Conservation (phyloP, 2,797 vertebrate species). For the Cirrhinus mrigala region DNA sequence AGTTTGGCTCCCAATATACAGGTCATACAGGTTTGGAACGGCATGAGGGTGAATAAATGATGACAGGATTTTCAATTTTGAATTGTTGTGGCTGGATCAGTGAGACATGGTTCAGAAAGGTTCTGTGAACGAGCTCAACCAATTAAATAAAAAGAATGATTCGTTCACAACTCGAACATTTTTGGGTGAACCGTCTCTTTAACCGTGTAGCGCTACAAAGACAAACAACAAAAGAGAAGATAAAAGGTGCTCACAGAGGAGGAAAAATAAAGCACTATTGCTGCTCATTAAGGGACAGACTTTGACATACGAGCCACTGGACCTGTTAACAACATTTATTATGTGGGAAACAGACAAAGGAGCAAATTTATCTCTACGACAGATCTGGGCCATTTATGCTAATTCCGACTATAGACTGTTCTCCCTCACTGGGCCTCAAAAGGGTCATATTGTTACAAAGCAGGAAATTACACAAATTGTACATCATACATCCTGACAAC, state of each 20-base stretch:
- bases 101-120: neutral
- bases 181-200: neutral
- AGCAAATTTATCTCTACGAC: slow-evolving; percentile 89
- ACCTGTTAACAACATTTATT: slow-evolving; percentile 88
- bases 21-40: neutral
- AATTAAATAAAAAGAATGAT: neutral
- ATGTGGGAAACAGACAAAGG: slow-evolving; percentile 87
- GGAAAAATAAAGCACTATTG: slow-evolving; percentile 83
- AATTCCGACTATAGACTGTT: slow-evolving; percentile 70
- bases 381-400: slow-evolving; percentile 88
- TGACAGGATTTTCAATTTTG: neutral
- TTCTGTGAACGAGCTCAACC: neutral
- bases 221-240: slow-evolving; percentile 48
- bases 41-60: neutral
- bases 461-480: slow-evolving; percentile 85
- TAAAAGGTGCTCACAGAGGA: slow-evolving; percentile 60
- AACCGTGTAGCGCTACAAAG: neutral
- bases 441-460: slow-evolving; percentile 84
- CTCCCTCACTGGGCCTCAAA: slow-evolving; percentile 27
- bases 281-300: slow-evolving; percentile 85
- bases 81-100: neutral
- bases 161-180: neutral
- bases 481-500: slow-evolving; percentile 81
- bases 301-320: slow-evolving; percentile 87
- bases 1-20: no score